Base-by-base conservation (phyloP, 2,113 vertebrate genomes). In the Cyprichromis sp. region DNA sequence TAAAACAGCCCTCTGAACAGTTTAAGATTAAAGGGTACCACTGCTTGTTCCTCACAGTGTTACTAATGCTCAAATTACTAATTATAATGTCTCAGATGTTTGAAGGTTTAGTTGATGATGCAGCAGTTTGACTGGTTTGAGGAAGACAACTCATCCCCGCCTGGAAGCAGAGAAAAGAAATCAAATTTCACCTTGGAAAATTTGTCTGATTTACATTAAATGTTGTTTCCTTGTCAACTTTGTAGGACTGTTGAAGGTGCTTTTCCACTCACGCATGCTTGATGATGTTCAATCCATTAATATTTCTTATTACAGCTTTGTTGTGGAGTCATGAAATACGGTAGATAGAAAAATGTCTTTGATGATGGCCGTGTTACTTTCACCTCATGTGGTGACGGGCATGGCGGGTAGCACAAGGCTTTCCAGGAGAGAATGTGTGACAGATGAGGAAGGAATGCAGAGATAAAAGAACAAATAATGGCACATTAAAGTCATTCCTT, bases 21-120 rank as follows among this genome's bases (percentile, higher is more conserved):
- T 81, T 38, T 63, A 90, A 96, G 93, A 97, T 97, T 95, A 96
- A 95, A 96, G 96, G 94, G 93, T 66, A 93, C 81, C 6, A 31
- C 82, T 86, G 83, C 89, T 83, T 85, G 85, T 93, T 92, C 92
- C 89, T 92, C 89, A 52, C 91, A 87, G 89, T 88, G 88, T 94
- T 95, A 96, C 96, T 96, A 97, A 96, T 95, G 89, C 90, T 80
- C n/a, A 89, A 93, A 95, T 93, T 73, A 94, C 93, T 95, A 95
- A 96, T 96, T 96, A 94, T 93, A 94, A 87, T 78, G 91, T 84
- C 88, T 91, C 81, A 94, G 95, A 96, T 90, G 89, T 95, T 94
- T 93, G 68, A 93, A 91, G 88, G 89, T 83, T 91, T 76, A 87
- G 92, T 86, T 93, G 94, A 95, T 93, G 93, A 90, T 95, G 85